Evolutionary conservation across 2,113 vertebrate species (phyloP), one percentile per base, ranked within the genome.

Genomic region (Ageneiosus marmoratus): DNA sequence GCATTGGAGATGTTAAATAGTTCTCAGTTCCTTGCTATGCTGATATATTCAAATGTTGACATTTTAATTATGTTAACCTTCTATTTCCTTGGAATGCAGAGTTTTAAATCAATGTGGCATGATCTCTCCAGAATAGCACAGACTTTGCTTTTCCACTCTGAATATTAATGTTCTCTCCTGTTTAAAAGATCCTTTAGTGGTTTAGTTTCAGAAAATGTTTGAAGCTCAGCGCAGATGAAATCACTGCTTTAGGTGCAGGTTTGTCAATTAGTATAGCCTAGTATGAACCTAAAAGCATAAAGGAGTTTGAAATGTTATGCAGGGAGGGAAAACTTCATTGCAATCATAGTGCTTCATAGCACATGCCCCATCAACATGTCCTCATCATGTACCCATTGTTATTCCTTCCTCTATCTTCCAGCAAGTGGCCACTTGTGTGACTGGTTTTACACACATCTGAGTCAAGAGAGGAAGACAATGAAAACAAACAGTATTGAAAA

Each of bases 41-140:
- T 58, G 18, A 86, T 85, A 24, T 83, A 91, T 89, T 90, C 67
- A 88, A 82, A 90, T 82, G 74, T 78, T 85, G 79, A 90, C 88
- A 88, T 88, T 89, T 85, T 84, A 83, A 80, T 62, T 60, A 51
- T 24, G 79, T 86, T 88, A 69, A 83, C 86, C 41, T 73, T 88
- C 51, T 77, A 84, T 85, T 89, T 86, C 70, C 67, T 83, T 85
- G 83, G 74, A 84, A 86, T 81, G 51, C 79, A 75, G 79, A 84
- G 10, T 46, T 83, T 89, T 76, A 84, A 78, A 86, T 89, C 84
- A 89, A 69, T 83, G 80, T 79, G 58, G 62, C 34, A 79, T 79
- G 44, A 80, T 76, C 80, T 83, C 80, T 67, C 79, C 79, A 84
- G 34, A 85, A 87, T 83, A 72, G 50, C 77, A 82, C 46, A 86